Base-by-base conservation (phyloP, 2,888 invertebrate genomes). In the Drosophila anomalata region DNA sequence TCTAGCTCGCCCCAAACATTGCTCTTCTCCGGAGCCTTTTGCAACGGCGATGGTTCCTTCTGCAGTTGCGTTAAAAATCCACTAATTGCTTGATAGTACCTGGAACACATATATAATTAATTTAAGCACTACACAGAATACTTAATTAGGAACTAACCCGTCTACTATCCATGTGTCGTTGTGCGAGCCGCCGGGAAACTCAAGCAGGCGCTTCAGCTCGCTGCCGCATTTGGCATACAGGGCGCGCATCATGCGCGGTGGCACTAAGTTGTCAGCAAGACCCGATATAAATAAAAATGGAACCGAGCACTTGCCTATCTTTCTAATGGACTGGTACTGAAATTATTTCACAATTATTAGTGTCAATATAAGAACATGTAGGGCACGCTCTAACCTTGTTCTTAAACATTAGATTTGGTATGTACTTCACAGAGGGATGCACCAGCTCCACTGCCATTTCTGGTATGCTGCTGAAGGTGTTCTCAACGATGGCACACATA, bases 381-480 rank as follows among this genome's bases (percentile, higher is more conserved):
- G 29, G 11, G 6, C n/a, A 36, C 14, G 2, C 48, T 76, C 47
- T 76, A 46, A 98, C 98, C 95, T 97, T 96, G 92, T 98, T 98
- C 93, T 98, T 98, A 92, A 96, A 97, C 91, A 95, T 95, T 91
- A 96, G 93, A 78, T 94, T 93, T 69, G 98, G 98, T 78, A 98
- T 92, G 93, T 95, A 96, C 89, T 95, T 95, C 76, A 98, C 94
- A 67, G 87, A 89, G 44, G 91, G 92, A 87, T 92, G 91, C 55
- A 92, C 90, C 78, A 98, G 93, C 70, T 96, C 95, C 80, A 94
- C 94, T 17, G 97, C 97, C 95, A 98, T 97, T 75, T 97, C 97
- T 33, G 97, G 97, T 91, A 99, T 96, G 90, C 96, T 96, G 4
- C 98, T 98, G 89, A 99, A 99, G 3, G 98, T 98, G 91, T 99